These are phyloP conservation scores for Mamestra configurata DNA, from an alignment of 1,140 invertebrate species.

Conservation along the genomic window DNA sequence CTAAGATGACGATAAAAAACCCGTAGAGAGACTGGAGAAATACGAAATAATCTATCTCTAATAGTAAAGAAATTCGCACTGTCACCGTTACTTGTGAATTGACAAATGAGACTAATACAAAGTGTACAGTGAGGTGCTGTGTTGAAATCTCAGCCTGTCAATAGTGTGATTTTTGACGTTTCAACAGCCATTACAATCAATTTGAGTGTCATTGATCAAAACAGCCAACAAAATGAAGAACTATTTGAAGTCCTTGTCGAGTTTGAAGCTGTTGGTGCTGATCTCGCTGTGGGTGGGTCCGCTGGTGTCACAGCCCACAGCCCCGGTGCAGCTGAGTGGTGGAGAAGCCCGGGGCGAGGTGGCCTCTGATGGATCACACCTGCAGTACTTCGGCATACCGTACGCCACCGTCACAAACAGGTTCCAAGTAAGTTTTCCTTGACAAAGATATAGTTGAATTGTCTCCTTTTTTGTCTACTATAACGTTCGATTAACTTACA, in stretches of 20 bases:
- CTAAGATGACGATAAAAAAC: background rate
- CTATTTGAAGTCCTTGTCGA: conserved; percentile 7
- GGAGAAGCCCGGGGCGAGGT: conserved; percentile 63
- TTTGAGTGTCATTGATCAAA: background rate
- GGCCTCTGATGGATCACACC: conserved; percentile 64
- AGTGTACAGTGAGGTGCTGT: background rate
- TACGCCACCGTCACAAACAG: conserved; percentile 59
- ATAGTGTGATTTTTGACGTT: background rate
- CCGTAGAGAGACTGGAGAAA: background rate
- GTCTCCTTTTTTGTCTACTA: too few relatives aligned
- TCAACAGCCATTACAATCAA: background rate
- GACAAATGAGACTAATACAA: background rate
- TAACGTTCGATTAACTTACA: too few relatives aligned
- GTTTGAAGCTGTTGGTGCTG: conserved; percentile 63
- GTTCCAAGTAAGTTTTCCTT: conserved; percentile 48
- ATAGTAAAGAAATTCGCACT: background rate
- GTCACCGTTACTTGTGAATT: background rate
- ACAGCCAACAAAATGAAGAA: conserved; percentile 3
- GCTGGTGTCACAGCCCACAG: conserved; percentile 67
- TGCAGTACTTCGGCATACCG: conserved; percentile 69
- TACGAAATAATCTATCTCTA: background rate
- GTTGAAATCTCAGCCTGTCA: background rate
- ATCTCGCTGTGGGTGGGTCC: conserved; percentile 68
- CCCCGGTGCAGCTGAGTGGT: conserved; percentile 56
- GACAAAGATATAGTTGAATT: background rate